Conservation (phyloP, 2,888 invertebrate species). For the Diplolepis rosae region DNA sequence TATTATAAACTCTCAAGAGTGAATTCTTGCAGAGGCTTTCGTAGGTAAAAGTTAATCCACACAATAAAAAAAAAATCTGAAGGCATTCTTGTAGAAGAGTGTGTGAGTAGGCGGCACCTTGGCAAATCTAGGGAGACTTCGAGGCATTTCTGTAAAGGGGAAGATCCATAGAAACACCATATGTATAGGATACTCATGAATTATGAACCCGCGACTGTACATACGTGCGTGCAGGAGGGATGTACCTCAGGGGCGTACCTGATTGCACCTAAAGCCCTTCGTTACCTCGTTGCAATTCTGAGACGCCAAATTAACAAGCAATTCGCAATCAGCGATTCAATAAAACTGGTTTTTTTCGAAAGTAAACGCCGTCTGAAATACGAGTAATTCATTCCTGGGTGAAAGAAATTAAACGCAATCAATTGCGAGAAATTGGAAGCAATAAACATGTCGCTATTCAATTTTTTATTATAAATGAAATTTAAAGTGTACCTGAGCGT, state of each 20-base stretch:
- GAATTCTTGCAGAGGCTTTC: background rate
- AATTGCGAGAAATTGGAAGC: background rate
- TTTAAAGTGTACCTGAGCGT: background rate
- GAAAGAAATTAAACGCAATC: background rate
- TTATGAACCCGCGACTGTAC: constrained; percentile 15
- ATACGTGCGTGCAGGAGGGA: constrained; percentile 13
- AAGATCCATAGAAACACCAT: constrained; percentile 11
- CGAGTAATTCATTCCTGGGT: background rate
- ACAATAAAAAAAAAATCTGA: background rate
- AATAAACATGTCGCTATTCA: background rate
- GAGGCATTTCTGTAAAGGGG: constrained; percentile 12
- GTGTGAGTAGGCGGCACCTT: constrained; percentile 10
- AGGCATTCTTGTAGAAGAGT: background rate
- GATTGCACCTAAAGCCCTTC: constrained; percentile 7
- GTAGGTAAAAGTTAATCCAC: background rate
- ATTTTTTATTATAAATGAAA: background rate
- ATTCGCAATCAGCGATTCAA: background rate
- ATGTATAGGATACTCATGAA: constrained; percentile 5
- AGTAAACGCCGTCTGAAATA: background rate
- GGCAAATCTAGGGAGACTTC: constrained; percentile 7
- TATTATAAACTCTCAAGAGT: background rate
- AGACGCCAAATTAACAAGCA: constrained; percentile 10
- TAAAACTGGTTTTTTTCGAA: constrained; percentile 6
- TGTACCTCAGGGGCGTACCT: constrained; percentile 17
- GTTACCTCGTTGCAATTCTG: background rate